These are phyloP conservation scores for Chymomyza procnemis DNA, from an alignment of 2,888 invertebrate species.

Conservation along the genomic window DNA sequence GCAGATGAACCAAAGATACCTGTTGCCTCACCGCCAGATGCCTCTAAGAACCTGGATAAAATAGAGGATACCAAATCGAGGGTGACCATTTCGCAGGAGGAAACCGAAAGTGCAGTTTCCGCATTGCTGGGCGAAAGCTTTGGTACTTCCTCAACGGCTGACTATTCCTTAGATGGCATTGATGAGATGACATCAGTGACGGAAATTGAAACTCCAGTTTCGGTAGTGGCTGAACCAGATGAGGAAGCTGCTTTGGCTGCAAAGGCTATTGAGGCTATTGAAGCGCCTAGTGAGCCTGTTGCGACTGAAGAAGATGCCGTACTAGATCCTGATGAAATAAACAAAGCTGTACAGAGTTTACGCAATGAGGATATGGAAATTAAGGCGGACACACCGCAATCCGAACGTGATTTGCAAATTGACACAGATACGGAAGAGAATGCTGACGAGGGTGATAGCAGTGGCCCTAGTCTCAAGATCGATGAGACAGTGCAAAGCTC, in stretches of 20 bases:
- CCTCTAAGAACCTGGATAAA: slow-evolving; percentile 80
- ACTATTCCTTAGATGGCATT: slow-evolving; percentile 79
- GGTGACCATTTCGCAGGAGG: slow-evolving; percentile 91
- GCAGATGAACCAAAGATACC: slow-evolving; percentile 77
- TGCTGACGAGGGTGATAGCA: slow-evolving; percentile 81
- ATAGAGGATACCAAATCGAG: slow-evolving; percentile 86
- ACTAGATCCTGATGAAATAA: slow-evolving; percentile 85
- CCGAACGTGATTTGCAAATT: slow-evolving; percentile 89
- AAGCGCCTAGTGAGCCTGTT: slow-evolving; percentile 77
- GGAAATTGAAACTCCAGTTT: slow-evolving; percentile 60
- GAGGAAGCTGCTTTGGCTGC: slow-evolving; percentile 78
- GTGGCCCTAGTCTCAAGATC: slow-evolving; percentile 73
- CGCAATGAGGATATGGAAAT: slow-evolving; percentile 85
- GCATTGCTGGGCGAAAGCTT: slow-evolving; percentile 92
- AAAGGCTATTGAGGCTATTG: slow-evolving; percentile 79
- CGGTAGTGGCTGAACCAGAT: slow-evolving; percentile 73
- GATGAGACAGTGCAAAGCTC: slow-evolving; percentile 61
- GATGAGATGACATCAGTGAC: slow-evolving; percentile 74
- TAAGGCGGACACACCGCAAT: slow-evolving; percentile 91
- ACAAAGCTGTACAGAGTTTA: slow-evolving; percentile 89
- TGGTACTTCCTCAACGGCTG: slow-evolving; percentile 81
- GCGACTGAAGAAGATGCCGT: slow-evolving; percentile 82
- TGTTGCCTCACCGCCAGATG: slow-evolving; percentile 77
- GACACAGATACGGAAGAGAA: slow-evolving; percentile 91
- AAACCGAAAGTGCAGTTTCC: slow-evolving; percentile 94